phyloP scores from a whole-genome alignment of 2,113 vertebrate genomes.

The Synchiropus splendidus region DNA sequence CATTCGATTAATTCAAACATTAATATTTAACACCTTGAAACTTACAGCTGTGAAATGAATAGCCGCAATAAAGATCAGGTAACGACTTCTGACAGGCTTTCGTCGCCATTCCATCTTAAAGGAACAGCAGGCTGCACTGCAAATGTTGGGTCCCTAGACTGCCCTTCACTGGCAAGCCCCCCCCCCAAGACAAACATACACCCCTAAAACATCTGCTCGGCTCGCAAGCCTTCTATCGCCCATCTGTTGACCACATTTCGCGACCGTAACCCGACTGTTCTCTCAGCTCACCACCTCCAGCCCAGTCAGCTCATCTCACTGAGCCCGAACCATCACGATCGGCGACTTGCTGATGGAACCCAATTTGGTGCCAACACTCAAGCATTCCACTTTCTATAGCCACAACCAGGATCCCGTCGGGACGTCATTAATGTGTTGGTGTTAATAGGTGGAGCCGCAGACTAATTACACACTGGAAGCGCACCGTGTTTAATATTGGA shows the following conservation, averaged over 20 bases:
- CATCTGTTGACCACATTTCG: slow-evolving; percentile 30
- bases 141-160: slow-evolving; percentile 39
- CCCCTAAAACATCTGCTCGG: slow-evolving; percentile 63
- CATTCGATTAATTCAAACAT: not conserved
- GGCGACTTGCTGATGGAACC: slow-evolving; percentile 31
- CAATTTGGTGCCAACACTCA: slow-evolving; percentile 26
- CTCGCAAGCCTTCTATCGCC: slow-evolving; percentile 25
- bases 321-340: slow-evolving; percentile 31
- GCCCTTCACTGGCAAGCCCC: slow-evolving; percentile 52
- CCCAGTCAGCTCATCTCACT: slow-evolving; percentile 23
- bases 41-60: slow-evolving; percentile 1
- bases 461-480: slow-evolving; percentile 60
- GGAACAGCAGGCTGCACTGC: slow-evolving; percentile 31
- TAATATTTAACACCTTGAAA: too few species aligned
- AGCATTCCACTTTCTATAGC: slow-evolving; percentile 10
- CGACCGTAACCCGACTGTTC: slow-evolving; percentile 30
- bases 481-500: slow-evolving; percentile 55
- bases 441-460: slow-evolving; percentile 61
- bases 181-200: slow-evolving; percentile 54
- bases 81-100: too few species aligned
- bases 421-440: slow-evolving; percentile 47
- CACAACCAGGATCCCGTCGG: slow-evolving; percentile 15
- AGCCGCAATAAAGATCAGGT: not conserved
- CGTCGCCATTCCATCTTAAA: too few species aligned
- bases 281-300: slow-evolving; percentile 37